Evolutionary conservation across 1,140 invertebrate genomes (phyloP).

Genomic region (Drosophila malerkotliana): DNA sequence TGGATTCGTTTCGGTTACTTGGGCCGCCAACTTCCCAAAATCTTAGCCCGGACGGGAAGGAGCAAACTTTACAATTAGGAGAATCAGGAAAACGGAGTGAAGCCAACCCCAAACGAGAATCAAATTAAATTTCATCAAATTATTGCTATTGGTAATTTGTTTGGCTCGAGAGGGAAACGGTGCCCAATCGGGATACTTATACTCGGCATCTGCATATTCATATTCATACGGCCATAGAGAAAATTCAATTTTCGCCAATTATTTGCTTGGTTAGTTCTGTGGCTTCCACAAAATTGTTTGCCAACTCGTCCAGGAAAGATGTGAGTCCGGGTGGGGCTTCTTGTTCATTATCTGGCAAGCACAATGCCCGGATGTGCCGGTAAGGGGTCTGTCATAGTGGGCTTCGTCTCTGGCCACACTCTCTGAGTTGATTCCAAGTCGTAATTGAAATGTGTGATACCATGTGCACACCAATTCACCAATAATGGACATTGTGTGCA

Average conservation of each 20-base stretch:
- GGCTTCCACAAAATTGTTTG: constrained; percentile 76
- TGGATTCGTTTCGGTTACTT: constrained; percentile 63
- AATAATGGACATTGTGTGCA: not conserved
- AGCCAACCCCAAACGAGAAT: constrained; percentile 47
- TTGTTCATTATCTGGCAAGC: constrained; percentile 70
- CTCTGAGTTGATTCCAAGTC: constrained; percentile 38
- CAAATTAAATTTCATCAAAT: constrained; percentile 77
- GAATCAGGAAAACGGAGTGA: constrained; percentile 15
- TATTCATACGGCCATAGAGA: constrained; percentile 68
- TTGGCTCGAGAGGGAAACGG: not conserved
- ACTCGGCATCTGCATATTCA: constrained; percentile 22
- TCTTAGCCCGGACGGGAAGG: constrained; percentile 11
- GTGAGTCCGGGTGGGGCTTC: constrained; percentile 42
- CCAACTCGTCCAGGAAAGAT: constrained; percentile 18
- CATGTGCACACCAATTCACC: constrained; percentile 7
- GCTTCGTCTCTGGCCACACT: constrained; percentile 31
- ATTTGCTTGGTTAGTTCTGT: constrained; percentile 80
- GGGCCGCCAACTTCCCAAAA: constrained; percentile 27
- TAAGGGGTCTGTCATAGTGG: constrained; percentile 39
- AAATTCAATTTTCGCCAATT: constrained; percentile 78
- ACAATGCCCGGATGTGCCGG: constrained; percentile 36
- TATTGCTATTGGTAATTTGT: constrained; percentile 61
- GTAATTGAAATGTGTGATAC: constrained; percentile 62
- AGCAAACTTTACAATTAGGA: constrained; percentile 70
- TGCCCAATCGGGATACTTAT: constrained; percentile 3